Base-by-base conservation (phyloP, 1,140 invertebrate species). In the Grapholita molesta region DNA sequence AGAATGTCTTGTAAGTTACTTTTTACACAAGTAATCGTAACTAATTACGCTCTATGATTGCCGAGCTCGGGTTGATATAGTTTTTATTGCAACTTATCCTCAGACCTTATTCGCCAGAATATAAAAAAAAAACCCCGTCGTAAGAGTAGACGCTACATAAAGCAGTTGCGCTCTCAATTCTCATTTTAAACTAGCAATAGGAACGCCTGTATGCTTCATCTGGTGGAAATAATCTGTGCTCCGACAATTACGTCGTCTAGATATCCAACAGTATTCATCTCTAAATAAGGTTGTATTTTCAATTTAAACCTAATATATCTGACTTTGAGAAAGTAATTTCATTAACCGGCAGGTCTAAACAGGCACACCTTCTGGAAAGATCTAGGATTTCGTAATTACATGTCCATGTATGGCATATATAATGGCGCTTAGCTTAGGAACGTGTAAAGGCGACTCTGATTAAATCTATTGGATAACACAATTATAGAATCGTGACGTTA, bases 311-410 rank as follows among this genome's bases (percentile, higher is more conserved):
- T 3, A 38, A n/a, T 2, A n/a, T 38, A 38, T 38, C n/a, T 6
- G 12, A 38, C 35, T n/a, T 15, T 38, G n/a, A 38, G 35, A 38
- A 38, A 38, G 35, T 38, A 38, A 38, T 38, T 38, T 38, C n/a
- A 38, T 38, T 38, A n/a, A 38, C n/a, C n/a, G n/a, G 15, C 35
- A 38, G 35, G 35, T 38, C 15, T 15, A 2, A 38, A 38, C 11
- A 15, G 35, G 1, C 15, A 15, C 12, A 38, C n/a, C n/a, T n/a
- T n/a, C n/a, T 38, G 35, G 33, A 35, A 15, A 15, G 48, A 53
- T 53, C 21, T 57, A 57, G 12, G 53, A 57, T 57, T 57, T 57
- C 53, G 53, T 57, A 57, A 57, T 57, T 57, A 57, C 35, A n/a
- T 5, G 9, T 25, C 53, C 53, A 24, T 57, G 25, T 57, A 25